Base-by-base conservation (phyloP, 2,113 vertebrate species). In the Corvus cornix region DNA sequence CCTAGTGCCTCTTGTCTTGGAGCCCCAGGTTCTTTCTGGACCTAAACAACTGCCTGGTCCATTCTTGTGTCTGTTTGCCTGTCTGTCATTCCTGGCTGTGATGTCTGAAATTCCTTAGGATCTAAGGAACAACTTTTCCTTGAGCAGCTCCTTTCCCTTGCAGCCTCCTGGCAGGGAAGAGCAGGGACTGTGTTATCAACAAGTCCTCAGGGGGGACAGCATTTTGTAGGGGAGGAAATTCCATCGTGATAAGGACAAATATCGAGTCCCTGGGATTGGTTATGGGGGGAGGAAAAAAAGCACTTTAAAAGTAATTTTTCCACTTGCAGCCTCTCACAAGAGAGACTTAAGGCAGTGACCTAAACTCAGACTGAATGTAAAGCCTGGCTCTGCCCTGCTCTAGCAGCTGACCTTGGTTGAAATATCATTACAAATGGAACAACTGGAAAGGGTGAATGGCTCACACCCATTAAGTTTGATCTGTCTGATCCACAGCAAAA, bases 171-270 rank as follows among this genome's bases (percentile, higher is more conserved):
- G 7, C 51, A 16, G 62, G 13, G 1, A 18, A 44, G 78, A 30
- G 39, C 13, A 76, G 55, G 72, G 8, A 1, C 10, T 24, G 22
- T 8, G 2, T 7, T 8, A 13, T 2, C 28, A 10, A 1, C 16
- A 15, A 3, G 6, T 16, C 78, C 73, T 43, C 60, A 56, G 82
- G 2, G 7, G 87, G 43, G 43, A 41, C n/a, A 37, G 8, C 0
- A 0, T 17, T 63, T 59, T 31, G 23, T 9, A 68, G 44, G 68
- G 67, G 18, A 64, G 59, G 21, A 51, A 56, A 59, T 49, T 52
- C 67, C 67, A 17, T 16, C 5, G 0, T 5, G 58, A 18, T 21
- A 23, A 43, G 33, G 67, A 43, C 9, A 86, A 89, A 92, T 5
- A 15, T 3, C 0, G 27, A 83, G 35, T 20, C 13, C 56, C 77